A percentile compares a stretch with the other conserved stretches of the same genome.
Evolutionary conservation across 1,140 invertebrate species (phyloP).

Genomic region (Dinothrombium tinctorium): DNA sequence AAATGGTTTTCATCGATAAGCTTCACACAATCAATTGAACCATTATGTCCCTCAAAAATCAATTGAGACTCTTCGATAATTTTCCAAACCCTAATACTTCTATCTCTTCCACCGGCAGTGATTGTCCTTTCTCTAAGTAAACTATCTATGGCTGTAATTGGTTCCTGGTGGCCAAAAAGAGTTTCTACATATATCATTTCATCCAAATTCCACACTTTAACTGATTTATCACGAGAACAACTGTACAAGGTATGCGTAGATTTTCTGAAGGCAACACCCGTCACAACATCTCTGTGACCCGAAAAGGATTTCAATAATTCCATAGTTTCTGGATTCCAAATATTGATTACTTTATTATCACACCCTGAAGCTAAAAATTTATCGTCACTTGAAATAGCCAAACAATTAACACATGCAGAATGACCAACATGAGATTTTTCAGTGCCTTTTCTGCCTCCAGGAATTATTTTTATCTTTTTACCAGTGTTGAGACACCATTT

Average conservation of each 20-base stretch:
- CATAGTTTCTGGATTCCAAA: constrained; percentile 55
- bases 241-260: constrained; percentile 73
- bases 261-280: constrained; percentile 56
- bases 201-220: constrained; percentile 74
- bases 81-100: constrained; percentile 72
- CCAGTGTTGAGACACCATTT: constrained; percentile 43
- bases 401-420: constrained; percentile 32
- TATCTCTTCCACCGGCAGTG: constrained; percentile 65
- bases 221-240: constrained; percentile 46
- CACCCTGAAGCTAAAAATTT: constrained; percentile 61
- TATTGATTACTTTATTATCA: constrained; percentile 42
- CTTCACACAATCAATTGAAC: constrained; percentile 62
- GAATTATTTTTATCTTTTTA: constrained; percentile 24
- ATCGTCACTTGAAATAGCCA: constrained; percentile 57
- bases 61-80: constrained; percentile 86
- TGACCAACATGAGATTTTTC: constrained; percentile 20
- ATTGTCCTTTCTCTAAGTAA: constrained; percentile 46
- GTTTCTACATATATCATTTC: constrained; percentile 90
- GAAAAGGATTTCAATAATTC: constrained; percentile 49
- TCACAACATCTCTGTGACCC: constrained; percentile 25
- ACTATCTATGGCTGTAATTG: constrained; percentile 60
- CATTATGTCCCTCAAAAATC: constrained; percentile 52
- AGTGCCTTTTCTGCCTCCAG: constrained; percentile 17
- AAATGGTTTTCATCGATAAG: constrained; percentile 79
- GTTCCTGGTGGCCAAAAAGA: constrained; percentile 69